Percentiles rank a stretch among this genome's conserved stretches.
Conservation (phyloP, 1,140 invertebrate species). For the Drosophila subobscura region DNA sequence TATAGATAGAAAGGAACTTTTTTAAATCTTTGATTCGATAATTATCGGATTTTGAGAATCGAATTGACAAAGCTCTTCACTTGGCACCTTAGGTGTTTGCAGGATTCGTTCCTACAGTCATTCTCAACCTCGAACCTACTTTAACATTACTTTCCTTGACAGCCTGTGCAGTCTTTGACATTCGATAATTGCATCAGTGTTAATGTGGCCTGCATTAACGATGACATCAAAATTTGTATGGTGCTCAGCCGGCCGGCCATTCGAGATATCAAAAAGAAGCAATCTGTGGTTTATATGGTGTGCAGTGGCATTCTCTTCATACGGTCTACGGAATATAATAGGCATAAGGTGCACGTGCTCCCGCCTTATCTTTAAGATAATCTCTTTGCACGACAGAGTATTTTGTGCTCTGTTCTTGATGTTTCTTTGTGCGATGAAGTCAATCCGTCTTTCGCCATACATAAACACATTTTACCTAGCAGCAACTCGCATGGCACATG, state of each 20-base stretch:
- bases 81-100: too few species aligned
- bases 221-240: constrained; percentile 12
- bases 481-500: too few species aligned
- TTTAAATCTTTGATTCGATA: too few species aligned
- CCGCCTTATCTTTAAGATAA: constrained; percentile 17
- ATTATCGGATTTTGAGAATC: too few species aligned
- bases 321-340: constrained; percentile 12
- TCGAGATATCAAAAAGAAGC: constrained; percentile 2
- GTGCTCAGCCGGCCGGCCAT: constrained; percentile 18
- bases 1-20: too few species aligned
- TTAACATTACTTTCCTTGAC: constrained; percentile 2
- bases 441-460: too few species aligned
- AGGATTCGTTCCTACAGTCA: too few species aligned
- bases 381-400: background rate
- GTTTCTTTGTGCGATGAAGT: background rate
- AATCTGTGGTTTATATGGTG: constrained; percentile 43
- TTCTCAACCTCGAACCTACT: too few species aligned
- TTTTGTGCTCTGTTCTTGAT: background rate
- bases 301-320: constrained; percentile 50
- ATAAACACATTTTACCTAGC: too few species aligned
- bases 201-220: constrained; percentile 46
- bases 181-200: constrained; percentile 52
- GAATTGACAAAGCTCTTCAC: too few species aligned
- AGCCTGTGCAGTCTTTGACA: constrained; percentile 43
- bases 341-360: constrained; percentile 35